Evolutionary conservation across 2,113 vertebrate genomes (phyloP).

Genomic region (Clinocottus analis): DNA sequence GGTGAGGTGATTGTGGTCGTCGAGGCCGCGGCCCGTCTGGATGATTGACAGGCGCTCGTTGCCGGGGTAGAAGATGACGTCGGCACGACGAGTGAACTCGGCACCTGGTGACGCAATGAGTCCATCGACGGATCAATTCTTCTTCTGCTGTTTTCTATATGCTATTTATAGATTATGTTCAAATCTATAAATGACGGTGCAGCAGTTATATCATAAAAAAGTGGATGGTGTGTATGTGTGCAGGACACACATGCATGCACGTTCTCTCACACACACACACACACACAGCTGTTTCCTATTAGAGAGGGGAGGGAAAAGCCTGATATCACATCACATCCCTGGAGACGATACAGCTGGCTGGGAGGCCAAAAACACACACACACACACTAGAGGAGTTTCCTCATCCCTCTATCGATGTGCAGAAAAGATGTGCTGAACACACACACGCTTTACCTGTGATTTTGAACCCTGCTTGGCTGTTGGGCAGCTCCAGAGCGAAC

Average conservation of each 20-base stretch:
- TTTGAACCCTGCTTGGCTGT: conserved; percentile 92
- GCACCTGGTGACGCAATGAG: conserved; percentile 82
- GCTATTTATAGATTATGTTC: conserved; percentile 11
- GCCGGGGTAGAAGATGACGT: conserved; percentile 90
- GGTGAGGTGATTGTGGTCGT: conserved; percentile 89
- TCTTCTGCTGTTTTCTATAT: conserved; percentile 4
- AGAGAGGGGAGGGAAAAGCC: conserved; percentile 61
- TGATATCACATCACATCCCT: conserved; percentile 73
- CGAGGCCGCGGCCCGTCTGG: conserved; percentile 88
- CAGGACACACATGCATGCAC: conserved; percentile 8
- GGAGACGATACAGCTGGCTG: conserved; percentile 63
- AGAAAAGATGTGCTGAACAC: too few relatives aligned
- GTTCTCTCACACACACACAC: conserved; percentile 27
- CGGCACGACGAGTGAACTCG: conserved; percentile 88
- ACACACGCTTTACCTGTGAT: conserved; percentile 84
- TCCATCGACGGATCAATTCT: neutral
- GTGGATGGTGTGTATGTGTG: conserved; percentile 27
- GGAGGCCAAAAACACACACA: conserved; percentile 42
- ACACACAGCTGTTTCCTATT: conserved; percentile 69
- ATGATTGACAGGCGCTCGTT: conserved; percentile 87
- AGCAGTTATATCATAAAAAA: conserved; percentile 26
- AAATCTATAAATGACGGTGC: neutral
- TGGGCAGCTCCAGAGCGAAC: conserved; percentile 93
- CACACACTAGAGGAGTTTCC: conserved; percentile 50
- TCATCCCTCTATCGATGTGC: conserved; percentile 29